Percentiles rank a stretch among this genome's conserved stretches.
Conservation (phyloP, 2,113 vertebrate species). For the Orycteropus afer region DNA sequence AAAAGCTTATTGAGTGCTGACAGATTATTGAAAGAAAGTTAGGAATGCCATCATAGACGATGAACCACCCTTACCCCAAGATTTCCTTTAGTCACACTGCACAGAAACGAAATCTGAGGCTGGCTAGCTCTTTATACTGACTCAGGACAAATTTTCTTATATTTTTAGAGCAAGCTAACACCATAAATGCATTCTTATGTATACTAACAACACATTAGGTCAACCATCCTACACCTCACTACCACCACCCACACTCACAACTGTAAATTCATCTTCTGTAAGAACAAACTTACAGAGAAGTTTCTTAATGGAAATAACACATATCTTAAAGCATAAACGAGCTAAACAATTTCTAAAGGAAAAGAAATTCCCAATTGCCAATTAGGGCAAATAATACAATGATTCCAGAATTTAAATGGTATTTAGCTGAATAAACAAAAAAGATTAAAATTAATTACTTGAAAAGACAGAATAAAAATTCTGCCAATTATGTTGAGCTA, state of each 20-base stretch:
- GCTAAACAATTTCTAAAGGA: background rate
- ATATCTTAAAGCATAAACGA: background rate
- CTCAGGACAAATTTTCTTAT: conserved; percentile 19
- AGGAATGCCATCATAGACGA: conserved; percentile 11
- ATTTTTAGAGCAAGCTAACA: conserved; percentile 30
- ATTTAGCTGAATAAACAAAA: background rate
- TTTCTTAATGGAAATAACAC: background rate
- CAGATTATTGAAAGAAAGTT: conserved; percentile 28
- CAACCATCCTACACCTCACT: background rate
- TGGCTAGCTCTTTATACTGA: background rate
- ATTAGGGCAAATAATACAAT: background rate
- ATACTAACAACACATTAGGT: conserved; percentile 27
- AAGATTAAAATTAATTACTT: conserved; percentile 40
- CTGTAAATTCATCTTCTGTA: conserved; percentile 33
- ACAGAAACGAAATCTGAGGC: conserved; percentile 14
- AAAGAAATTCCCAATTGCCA: conserved; percentile 5
- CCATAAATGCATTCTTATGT: conserved; percentile 21
- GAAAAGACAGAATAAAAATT: conserved; percentile 1
- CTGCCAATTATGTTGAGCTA: conserved; percentile 28
- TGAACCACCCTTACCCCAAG: background rate
- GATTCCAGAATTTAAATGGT: background rate
- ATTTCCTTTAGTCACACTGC: conserved; percentile 50
- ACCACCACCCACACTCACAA: background rate
- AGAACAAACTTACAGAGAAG: conserved; percentile 35
- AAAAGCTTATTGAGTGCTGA: conserved; percentile 31